These are phyloP conservation scores for Gadopsis marmoratus DNA, from an alignment of 2,797 vertebrate genomes.

Conservation along the genomic window DNA sequence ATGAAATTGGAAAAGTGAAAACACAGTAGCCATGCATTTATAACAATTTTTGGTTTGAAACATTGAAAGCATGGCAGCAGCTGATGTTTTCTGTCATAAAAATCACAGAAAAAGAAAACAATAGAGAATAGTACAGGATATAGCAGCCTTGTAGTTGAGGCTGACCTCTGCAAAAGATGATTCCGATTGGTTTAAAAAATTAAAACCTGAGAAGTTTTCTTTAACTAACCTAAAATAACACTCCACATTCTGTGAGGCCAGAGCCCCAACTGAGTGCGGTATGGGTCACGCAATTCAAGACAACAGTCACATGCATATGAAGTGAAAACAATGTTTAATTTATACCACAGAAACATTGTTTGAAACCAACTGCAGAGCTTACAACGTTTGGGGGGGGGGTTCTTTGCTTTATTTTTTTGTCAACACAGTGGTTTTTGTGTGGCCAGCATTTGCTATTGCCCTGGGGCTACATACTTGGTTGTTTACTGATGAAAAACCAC, in stretches of 20 bases:
- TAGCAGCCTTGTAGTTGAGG: background rate
- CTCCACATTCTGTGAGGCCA: background rate
- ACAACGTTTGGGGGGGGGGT: background rate
- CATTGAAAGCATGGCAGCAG: background rate
- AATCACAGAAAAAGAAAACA: conserved; percentile 18
- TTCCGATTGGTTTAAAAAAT: background rate
- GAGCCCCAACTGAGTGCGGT: background rate
- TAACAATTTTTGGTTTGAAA: conserved; percentile 22
- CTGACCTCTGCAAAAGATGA: background rate
- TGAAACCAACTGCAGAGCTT: conserved; percentile 7
- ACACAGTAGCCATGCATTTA: background rate
- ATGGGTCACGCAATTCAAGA: background rate
- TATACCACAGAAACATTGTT: conserved; percentile 4
- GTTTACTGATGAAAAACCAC: conserved; percentile 58
- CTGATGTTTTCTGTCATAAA: conserved; percentile 6
- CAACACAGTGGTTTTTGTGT: conserved; percentile 29
- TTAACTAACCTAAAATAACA: background rate
- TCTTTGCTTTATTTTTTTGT: conserved; percentile 25
- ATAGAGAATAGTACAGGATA: conserved; percentile 2
- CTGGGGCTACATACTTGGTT: conserved; percentile 31
- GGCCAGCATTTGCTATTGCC: conserved; percentile 26
- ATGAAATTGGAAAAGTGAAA: conserved; percentile 6
- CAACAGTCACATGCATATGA: background rate
- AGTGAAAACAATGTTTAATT: background rate
- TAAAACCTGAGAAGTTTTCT: background rate